Percentiles rank a stretch among this genome's conserved stretches.
Evolutionary conservation across 2,797 vertebrate species (phyloP).

Genomic region (Xenopus petersii): DNA sequence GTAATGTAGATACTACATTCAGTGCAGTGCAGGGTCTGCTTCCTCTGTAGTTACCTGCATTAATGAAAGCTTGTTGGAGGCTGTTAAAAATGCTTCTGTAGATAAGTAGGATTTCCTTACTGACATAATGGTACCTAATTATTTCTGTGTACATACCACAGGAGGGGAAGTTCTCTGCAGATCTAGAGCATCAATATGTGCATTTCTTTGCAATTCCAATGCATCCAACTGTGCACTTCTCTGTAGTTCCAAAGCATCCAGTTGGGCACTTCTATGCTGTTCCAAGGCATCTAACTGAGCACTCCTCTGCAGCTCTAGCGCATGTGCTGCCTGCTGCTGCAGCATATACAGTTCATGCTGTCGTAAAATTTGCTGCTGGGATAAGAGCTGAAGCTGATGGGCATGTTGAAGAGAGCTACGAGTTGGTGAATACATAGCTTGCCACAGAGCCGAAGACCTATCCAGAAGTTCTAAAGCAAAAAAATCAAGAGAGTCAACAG

Average conservation of each 20-base stretch:
- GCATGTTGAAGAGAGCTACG: slow-evolving; percentile 89
- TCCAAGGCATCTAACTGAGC: slow-evolving; percentile 92
- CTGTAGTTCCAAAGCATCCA: slow-evolving; percentile 91
- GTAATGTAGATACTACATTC: no score
- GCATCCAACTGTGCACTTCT: slow-evolving; percentile 88
- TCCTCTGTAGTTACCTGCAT: no score
- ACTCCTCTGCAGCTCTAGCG: slow-evolving; percentile 90
- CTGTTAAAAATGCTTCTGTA: no score
- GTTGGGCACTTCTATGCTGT: slow-evolving; percentile 86
- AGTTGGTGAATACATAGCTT: slow-evolving; percentile 79
- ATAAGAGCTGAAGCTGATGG: slow-evolving; percentile 94
- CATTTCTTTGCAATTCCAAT: slow-evolving; percentile 89
- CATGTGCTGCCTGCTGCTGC: slow-evolving; percentile 93
- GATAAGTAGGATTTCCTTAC: no score
- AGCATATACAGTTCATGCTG: slow-evolving; percentile 95
- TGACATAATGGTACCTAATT: no score
- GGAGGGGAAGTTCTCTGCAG: slow-evolving; percentile 9
- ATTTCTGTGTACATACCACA: not conserved
- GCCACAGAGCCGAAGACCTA: slow-evolving; percentile 85
- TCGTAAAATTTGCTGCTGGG: slow-evolving; percentile 92
- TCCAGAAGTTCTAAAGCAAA: slow-evolving; percentile 84
- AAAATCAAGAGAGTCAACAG: not conserved
- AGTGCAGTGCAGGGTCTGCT: no score
- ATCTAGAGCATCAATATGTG: slow-evolving; percentile 72
- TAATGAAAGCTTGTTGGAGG: no score